Evolutionary conservation across 2,888 invertebrate genomes (phyloP).

Genomic region (Ernsta delagoae): DNA sequence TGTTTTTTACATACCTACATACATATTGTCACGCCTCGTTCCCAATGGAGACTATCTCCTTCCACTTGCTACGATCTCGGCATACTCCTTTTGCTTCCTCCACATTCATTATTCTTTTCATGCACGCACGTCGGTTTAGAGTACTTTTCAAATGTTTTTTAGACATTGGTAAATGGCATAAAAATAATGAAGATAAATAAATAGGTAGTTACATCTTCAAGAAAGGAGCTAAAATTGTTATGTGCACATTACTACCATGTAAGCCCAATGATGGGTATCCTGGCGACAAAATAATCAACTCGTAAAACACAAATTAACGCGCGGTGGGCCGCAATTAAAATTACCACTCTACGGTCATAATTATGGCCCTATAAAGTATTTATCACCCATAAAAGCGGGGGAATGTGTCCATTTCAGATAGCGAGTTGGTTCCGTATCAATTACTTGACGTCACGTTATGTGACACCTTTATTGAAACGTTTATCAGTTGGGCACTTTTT

Average conservation of each 20-base stretch:
- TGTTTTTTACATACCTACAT: no score
- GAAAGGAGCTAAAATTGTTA: no score
- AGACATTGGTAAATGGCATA: no score
- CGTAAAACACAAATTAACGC: constrained; percentile 66
- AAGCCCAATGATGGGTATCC: background rate
- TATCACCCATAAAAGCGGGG: constrained; percentile 63
- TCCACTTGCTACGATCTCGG: no score
- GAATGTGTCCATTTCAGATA: constrained; percentile 64
- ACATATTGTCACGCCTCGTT: no score
- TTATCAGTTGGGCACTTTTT: constrained; percentile 19
- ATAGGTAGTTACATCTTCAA: no score
- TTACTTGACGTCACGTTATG: constrained; percentile 43
- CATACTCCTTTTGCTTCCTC: no score
- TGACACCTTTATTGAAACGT: constrained; percentile 40
- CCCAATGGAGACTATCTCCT: no score
- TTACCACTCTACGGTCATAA: constrained; percentile 69
- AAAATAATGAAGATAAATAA: no score
- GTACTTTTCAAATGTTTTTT: no score
- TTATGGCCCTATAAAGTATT: constrained; percentile 57
- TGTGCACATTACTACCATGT: background rate
- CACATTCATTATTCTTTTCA: no score
- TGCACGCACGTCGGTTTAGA: no score
- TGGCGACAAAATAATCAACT: constrained; percentile 55
- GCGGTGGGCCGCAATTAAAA: constrained; percentile 76
- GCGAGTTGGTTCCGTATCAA: constrained; percentile 49